Evolutionary conservation across 2,888 invertebrate species (phyloP).

Genomic region (Sphaeridia pumilis): DNA sequence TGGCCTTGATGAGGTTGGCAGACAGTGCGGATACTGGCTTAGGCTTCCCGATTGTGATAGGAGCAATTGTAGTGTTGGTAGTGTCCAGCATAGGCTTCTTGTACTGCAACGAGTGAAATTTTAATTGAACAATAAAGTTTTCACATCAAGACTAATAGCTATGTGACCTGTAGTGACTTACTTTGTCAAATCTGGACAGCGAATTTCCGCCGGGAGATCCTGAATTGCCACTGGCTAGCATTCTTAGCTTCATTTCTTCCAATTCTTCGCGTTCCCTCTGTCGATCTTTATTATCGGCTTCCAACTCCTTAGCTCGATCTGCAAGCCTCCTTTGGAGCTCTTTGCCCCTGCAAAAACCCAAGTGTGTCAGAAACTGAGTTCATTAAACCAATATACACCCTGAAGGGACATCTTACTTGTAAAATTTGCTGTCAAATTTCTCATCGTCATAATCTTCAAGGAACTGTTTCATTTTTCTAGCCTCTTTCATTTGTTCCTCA

Average conservation of each 20-base stretch:
- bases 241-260: constrained; percentile 64
- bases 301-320: constrained; percentile 86
- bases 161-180: no score
- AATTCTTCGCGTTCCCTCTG: constrained; percentile 79
- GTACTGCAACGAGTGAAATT: constrained; percentile 17
- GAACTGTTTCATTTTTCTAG: constrained; percentile 89
- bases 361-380: background rate
- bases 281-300: constrained; percentile 79
- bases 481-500: constrained; percentile 80
- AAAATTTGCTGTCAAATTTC: constrained; percentile 91
- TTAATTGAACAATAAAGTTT: no score
- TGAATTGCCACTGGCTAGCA: constrained; percentile 43
- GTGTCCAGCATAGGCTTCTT: constrained; percentile 31
- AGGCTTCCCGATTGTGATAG: constrained; percentile 9
- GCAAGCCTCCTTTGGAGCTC: constrained; percentile 81
- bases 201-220: constrained; percentile 41
- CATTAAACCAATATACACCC: background rate
- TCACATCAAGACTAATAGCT: no score
- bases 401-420: constrained; percentile 52
- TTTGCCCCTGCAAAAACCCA: constrained; percentile 50
- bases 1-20: constrained; percentile 8
- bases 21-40: constrained; percentile 5
- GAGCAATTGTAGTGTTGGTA: constrained; percentile 15
- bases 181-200: constrained; percentile 40
- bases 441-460: constrained; percentile 99